These are phyloP conservation scores for Drosophila bipectinata DNA, from an alignment of 1,140 invertebrate species.

Conservation along the genomic window DNA sequence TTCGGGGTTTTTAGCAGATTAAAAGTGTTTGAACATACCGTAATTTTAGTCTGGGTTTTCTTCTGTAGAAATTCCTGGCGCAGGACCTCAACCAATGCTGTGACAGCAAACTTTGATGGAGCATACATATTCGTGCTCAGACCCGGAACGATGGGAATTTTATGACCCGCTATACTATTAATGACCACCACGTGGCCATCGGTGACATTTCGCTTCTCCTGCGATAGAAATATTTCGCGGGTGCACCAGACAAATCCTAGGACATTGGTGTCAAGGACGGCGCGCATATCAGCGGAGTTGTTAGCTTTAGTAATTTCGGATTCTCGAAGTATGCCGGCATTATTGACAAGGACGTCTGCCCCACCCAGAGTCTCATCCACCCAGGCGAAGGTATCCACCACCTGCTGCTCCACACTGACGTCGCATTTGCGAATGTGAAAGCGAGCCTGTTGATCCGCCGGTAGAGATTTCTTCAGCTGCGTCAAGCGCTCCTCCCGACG, in stretches of 20 bases:
- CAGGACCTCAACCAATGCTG: slow-evolving; percentile 85
- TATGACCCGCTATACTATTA: slow-evolving; percentile 58
- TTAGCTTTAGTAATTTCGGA: slow-evolving; percentile 84
- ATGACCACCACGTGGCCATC: slow-evolving; percentile 87
- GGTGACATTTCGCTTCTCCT: slow-evolving; percentile 85
- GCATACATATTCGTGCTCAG: slow-evolving; percentile 84
- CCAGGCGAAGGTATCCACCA: slow-evolving; percentile 87
- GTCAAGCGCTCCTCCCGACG: slow-evolving; percentile 86
- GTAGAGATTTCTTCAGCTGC: slow-evolving; percentile 66
- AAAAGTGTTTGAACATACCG: slow-evolving; percentile 74
- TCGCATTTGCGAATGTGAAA: slow-evolving; percentile 84
- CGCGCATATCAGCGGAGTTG: slow-evolving; percentile 53
- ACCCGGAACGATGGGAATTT: slow-evolving; percentile 53
- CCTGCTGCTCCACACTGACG: slow-evolving; percentile 87
- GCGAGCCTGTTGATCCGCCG: slow-evolving; percentile 31
- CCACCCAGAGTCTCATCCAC: slow-evolving; percentile 86
- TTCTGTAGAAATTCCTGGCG: slow-evolving; percentile 85
- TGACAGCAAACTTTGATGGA: slow-evolving; percentile 86
- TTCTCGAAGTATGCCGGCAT: slow-evolving; percentile 85
- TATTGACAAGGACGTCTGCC: slow-evolving; percentile 89
- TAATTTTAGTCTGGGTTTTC: slow-evolving; percentile 86
- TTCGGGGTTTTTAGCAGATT: no score
- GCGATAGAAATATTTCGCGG: slow-evolving; percentile 85
- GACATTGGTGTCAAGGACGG: slow-evolving; percentile 85
- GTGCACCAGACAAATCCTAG: slow-evolving; percentile 85